These are phyloP conservation scores for Cheumatopsyche charites DNA, from an alignment of 1,140 invertebrate genomes.

Conservation along the genomic window DNA sequence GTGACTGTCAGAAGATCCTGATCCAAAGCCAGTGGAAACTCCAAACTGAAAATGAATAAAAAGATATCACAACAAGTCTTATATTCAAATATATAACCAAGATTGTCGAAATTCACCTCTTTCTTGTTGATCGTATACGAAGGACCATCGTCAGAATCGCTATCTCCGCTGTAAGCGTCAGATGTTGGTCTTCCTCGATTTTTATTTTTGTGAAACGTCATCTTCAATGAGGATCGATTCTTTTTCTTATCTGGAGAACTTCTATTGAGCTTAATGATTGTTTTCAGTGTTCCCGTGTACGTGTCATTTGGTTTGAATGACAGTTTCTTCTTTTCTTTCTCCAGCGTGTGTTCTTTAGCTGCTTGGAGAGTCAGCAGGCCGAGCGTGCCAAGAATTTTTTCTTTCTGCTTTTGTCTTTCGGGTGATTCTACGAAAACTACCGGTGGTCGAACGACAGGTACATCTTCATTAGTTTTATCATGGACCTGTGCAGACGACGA, in stretches of 20 bases:
- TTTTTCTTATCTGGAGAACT: slow-evolving; percentile 61
- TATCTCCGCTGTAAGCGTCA: slow-evolving; percentile 56
- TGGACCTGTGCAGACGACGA: not conserved
- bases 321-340: slow-evolving; percentile 65
- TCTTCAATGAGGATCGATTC: slow-evolving; percentile 72
- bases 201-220: slow-evolving; percentile 80
- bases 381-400: slow-evolving; percentile 67
- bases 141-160: slow-evolving; percentile 66
- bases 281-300: slow-evolving; percentile 79
- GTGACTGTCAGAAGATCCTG: slow-evolving; percentile 49
- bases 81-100: not conserved
- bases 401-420: slow-evolving; percentile 66
- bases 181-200: slow-evolving; percentile 61
- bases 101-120: slow-evolving; percentile 64
- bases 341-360: slow-evolving; percentile 63
- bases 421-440: slow-evolving; percentile 57
- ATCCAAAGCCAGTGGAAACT: slow-evolving; percentile 35
- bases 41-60: slow-evolving; percentile 40
- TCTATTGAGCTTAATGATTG: slow-evolving; percentile 74
- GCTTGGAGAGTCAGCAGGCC: slow-evolving; percentile 69
- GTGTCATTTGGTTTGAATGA: slow-evolving; percentile 62
- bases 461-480: not conserved
- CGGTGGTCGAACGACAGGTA: not conserved
- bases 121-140: slow-evolving; percentile 76
- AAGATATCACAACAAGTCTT: not conserved